These are phyloP conservation scores for Hyppa rectilinea DNA, from an alignment of 2,888 invertebrate species.

Conservation along the genomic window DNA sequence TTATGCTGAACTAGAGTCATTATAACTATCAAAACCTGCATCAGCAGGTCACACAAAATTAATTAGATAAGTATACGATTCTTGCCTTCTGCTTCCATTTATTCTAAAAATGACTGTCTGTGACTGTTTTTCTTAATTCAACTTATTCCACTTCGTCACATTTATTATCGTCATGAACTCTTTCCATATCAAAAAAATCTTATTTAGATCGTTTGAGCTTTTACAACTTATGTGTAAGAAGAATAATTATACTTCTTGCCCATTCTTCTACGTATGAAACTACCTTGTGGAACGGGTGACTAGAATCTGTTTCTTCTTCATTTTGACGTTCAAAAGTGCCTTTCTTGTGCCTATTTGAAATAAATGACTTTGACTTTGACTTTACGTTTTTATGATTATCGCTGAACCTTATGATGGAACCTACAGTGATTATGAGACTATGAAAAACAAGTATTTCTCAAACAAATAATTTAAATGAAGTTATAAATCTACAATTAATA, in stretches of 20 bases:
- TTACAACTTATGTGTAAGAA: not conserved
- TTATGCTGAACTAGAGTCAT: not conserved
- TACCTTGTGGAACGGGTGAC: no score
- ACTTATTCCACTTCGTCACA: not conserved
- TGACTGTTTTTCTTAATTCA: no score
- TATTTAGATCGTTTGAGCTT: not conserved
- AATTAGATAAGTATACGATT: not conserved
- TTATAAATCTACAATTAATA: constrained; percentile 41
- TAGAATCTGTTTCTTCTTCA: no score
- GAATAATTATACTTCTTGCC: no score
- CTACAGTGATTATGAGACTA: not conserved
- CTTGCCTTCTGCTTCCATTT: not conserved
- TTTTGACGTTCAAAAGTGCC: no score
- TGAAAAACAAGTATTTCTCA: constrained; percentile 23
- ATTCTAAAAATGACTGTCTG: no score
- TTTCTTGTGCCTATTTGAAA: no score
- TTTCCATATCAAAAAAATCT: not conserved
- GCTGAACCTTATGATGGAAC: not conserved
- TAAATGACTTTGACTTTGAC: no score
- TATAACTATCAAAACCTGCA: no score
- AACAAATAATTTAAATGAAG: constrained; percentile 29
- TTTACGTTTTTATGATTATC: not conserved
- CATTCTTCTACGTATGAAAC: no score
- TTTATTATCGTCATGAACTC: not conserved
- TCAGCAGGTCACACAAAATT: no score